Evolutionary conservation across 2,113 vertebrate species (phyloP).

Genomic region (Stegastes partitus): DNA sequence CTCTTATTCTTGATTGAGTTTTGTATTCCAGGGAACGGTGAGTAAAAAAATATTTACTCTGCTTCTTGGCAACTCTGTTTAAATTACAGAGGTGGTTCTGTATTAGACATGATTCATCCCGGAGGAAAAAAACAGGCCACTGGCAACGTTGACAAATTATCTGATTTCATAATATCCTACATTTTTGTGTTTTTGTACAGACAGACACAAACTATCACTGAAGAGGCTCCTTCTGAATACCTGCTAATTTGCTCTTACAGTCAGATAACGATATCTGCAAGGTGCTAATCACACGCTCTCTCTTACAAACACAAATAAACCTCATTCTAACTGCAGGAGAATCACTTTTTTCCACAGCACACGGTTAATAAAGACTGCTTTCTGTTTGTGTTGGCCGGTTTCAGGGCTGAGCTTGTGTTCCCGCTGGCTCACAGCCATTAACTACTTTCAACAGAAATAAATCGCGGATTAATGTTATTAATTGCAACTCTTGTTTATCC

Average conservation of each 20-base stretch:
- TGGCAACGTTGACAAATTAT: too few species aligned
- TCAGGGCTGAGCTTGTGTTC: background rate
- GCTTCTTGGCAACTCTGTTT: too few species aligned
- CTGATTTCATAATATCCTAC: too few species aligned
- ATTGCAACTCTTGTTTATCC: background rate
- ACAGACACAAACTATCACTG: too few species aligned
- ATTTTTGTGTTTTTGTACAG: too few species aligned
- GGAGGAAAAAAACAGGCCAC: too few species aligned
- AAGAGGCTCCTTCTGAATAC: background rate
- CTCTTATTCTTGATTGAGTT: background rate
- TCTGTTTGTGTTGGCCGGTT: background rate
- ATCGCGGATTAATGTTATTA: background rate
- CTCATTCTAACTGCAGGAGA: background rate
- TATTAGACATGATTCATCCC: too few species aligned
- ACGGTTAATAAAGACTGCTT: background rate
- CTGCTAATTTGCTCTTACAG: background rate
- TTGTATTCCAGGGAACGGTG: too few species aligned
- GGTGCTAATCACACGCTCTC: background rate
- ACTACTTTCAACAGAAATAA: background rate
- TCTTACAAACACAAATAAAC: background rate
- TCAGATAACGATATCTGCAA: background rate
- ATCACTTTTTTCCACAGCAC: background rate
- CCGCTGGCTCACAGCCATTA: background rate
- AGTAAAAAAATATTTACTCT: too few species aligned
- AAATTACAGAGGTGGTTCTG: too few species aligned